A percentile compares a stretch with the other conserved stretches of the same genome.
phyloP scores from a whole-genome alignment of 1,140 invertebrate species.

The Hypothenemus hampei region DNA sequence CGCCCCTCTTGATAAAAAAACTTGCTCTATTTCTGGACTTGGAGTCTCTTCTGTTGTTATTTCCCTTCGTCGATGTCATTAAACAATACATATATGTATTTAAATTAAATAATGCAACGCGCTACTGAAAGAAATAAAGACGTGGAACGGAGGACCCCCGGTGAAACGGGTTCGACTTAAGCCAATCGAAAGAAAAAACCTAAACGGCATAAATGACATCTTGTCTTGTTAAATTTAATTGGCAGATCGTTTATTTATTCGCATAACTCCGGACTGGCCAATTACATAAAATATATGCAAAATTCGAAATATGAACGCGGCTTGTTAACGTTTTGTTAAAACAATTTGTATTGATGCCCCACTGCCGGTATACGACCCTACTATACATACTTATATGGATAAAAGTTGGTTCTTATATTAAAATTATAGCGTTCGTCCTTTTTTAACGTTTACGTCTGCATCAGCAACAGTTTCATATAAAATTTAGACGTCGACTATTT shows the following conservation, averaged over 20 bases:
- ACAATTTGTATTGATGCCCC: conserved; percentile 21
- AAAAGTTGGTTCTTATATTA: too few species aligned
- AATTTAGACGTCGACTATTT: not conserved
- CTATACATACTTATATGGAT: too few species aligned
- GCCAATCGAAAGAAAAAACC: too few species aligned
- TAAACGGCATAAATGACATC: conserved; percentile 24
- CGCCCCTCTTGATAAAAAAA: too few species aligned
- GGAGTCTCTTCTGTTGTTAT: not conserved
- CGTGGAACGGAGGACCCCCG: conserved; percentile 16
- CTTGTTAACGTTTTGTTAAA: conserved; percentile 25
- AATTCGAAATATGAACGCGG: conserved; percentile 15
- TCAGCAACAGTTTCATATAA: conserved; percentile 4
- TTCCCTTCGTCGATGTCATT: not conserved
- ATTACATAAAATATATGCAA: conserved; percentile 26
- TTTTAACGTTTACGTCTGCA: too few species aligned
- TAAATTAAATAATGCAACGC: not conserved
- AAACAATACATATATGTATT: not conserved
- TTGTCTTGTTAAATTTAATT: conserved; percentile 28
- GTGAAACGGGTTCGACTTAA: conserved; percentile 6
- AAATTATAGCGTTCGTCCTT: too few species aligned
- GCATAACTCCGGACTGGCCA: conserved; percentile 12
- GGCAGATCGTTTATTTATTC: conserved; percentile 26
- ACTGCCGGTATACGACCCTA: too few species aligned
- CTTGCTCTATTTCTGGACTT: conserved; percentile 7
- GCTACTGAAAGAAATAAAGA: conserved; percentile 16